Evolutionary conservation across 2,113 vertebrate species (phyloP).

Genomic region (Nothoprocta perdicaria): DNA sequence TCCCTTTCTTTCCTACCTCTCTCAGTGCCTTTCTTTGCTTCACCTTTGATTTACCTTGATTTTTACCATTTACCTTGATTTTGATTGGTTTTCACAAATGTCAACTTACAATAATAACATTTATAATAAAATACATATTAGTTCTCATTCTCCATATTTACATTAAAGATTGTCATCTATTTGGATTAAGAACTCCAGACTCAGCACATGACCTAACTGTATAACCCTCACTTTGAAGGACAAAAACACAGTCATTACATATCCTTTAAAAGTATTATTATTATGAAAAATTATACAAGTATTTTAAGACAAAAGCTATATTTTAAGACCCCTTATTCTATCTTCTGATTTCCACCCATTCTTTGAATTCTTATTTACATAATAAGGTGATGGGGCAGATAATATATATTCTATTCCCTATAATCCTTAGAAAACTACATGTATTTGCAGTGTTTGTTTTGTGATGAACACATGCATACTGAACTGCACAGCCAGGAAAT

Average conservation of each 20-base stretch:
- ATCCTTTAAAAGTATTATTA: neutral
- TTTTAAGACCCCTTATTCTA: neutral
- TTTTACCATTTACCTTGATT: too few species aligned
- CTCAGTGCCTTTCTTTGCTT: neutral
- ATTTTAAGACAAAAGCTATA: neutral
- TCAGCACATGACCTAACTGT: neutral
- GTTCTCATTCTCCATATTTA: neutral
- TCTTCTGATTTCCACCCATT: neutral
- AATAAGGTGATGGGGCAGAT: neutral
- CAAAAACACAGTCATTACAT: neutral
- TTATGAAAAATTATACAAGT: neutral
- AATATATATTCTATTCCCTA: neutral
- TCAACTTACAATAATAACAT: neutral
- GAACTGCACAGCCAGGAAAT: neutral
- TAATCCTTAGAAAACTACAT: neutral
- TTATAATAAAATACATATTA: neutral
- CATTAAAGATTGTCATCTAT: neutral
- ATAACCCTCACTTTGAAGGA: neutral
- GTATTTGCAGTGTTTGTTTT: neutral
- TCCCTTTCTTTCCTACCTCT: neutral
- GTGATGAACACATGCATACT: neutral
- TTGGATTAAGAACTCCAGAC: neutral
- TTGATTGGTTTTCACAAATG: neutral
- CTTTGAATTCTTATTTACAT: neutral
- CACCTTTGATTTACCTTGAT: neutral